phyloP scores from a whole-genome alignment of 2,113 vertebrate genomes.

The Zosterops borbonicus region DNA sequence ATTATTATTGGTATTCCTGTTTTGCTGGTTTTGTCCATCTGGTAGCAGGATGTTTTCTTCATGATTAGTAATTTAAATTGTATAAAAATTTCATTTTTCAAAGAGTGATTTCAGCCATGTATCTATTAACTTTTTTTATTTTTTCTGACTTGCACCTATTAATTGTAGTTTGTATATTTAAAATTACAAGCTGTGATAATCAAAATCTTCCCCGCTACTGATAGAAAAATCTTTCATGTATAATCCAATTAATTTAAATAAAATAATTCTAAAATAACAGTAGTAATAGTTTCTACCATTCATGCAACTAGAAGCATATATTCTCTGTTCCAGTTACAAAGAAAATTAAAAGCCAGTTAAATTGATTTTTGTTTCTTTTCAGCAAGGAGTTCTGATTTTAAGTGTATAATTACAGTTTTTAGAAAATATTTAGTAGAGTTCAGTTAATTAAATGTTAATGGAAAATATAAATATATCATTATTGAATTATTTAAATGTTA shows the following conservation, averaged over 20 bases:
- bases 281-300: neutral
- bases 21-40: constrained; percentile 6
- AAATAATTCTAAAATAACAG: neutral
- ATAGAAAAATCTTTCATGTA: neutral
- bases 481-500: neutral
- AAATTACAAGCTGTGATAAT: neutral
- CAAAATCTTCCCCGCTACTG: neutral
- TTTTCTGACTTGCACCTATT: neutral
- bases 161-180: neutral
- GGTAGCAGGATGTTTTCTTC: neutral
- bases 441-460: neutral
- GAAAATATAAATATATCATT: neutral
- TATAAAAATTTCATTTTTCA: neutral
- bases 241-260: neutral
- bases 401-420: neutral
- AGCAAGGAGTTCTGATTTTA: neutral
- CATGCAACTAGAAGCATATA: neutral
- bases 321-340: neutral
- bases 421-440: neutral
- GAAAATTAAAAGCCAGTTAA: neutral
- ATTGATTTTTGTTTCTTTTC: neutral
- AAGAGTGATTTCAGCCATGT: neutral
- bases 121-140: neutral
- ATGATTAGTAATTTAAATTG: neutral
- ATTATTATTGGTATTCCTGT: neutral